Percentiles rank a stretch among this genome's conserved stretches.
These are phyloP conservation scores for Icerya purchasi DNA, from an alignment of 2,888 invertebrate species.

Conservation along the genomic window DNA sequence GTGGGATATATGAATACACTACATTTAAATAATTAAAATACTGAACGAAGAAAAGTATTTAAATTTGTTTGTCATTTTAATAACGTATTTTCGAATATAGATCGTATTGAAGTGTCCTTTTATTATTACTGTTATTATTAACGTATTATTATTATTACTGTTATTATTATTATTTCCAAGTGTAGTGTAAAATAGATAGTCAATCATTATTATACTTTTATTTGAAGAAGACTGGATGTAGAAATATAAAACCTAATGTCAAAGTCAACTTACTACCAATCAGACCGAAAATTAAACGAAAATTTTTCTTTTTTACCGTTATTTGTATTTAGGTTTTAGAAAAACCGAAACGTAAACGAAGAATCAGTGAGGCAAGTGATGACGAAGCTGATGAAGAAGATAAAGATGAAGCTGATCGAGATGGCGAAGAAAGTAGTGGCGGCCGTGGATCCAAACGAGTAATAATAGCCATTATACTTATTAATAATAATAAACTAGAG, in stretches of 20 bases:
- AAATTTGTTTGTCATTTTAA: not conserved
- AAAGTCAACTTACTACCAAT: too few relatives aligned
- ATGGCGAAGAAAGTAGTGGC: not conserved
- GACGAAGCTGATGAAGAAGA: constrained; percentile 18
- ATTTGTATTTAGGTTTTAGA: constrained; percentile 5
- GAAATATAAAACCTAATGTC: too few relatives aligned
- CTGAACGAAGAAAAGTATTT: too few relatives aligned
- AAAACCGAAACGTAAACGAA: constrained; percentile 11
- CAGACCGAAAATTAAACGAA: not conserved
- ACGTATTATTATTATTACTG: not conserved
- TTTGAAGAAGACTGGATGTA: too few relatives aligned
- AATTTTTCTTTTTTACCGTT: not conserved
- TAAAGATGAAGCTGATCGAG: constrained; percentile 24
- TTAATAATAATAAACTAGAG: too few relatives aligned
- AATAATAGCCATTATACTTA: too few relatives aligned
- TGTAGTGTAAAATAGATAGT: too few relatives aligned
- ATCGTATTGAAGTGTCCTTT: not conserved
- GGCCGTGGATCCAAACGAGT: constrained; percentile 1
- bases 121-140: too few relatives aligned
- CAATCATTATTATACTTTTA: too few relatives aligned
- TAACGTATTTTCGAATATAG: not conserved
- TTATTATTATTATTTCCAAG: too few relatives aligned
- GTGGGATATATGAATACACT: too few relatives aligned
- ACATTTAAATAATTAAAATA: too few relatives aligned
- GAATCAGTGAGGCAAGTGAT: constrained; percentile 6